Evolutionary conservation across 2,888 invertebrate genomes (phyloP), one percentile per base, ranked within the genome.

Genomic region (Scaptomyza flava): DNA sequence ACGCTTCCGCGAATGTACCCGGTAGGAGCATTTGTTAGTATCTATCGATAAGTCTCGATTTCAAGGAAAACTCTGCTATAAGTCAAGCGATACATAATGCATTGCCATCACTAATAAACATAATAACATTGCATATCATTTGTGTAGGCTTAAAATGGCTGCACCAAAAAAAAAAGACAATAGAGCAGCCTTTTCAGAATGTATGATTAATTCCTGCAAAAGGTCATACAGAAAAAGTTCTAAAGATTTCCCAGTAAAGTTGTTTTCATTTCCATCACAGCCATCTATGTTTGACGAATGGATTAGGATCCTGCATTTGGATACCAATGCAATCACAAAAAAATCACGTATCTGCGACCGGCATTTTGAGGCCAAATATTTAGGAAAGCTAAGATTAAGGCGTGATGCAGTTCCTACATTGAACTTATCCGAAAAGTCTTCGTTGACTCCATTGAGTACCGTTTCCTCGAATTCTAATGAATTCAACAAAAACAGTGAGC

Each of bases 361-460:
- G 11, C 43, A 43, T 20, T 43, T 43, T 12, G 43, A 43, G 43
- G 20, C 23, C 6, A 43, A 43, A 43, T 23, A 43, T 23, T 43
- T 43, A 7, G 43, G 43, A 20, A 6, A 11, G 5, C 43, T 6
- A 2, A 20, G 12, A 23, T 43, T 43, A 12, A 6, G 23, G 12
- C 12, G 23, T 2, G 12, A 43, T 23, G 43, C 43, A 23, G 6
- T 43, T 43, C 43, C 43, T 23, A 23, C 43, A 23, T 43, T 43
- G 6, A 23, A 43, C 23, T 23, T 43, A 23, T 12, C 11, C 6
- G 43, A 43, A 23, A 43, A 12, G 4, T 12, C 23, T 20, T 12
- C 6, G 3, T 23, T 12, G 20, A 6, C 43, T 12, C 12, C 23
- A 12, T 12, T 20, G 4, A 23, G 1, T 43, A 12, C 6, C 6